phyloP scores from a whole-genome alignment of 2,797 vertebrate genomes.

The Phalanger gymnotis region DNA sequence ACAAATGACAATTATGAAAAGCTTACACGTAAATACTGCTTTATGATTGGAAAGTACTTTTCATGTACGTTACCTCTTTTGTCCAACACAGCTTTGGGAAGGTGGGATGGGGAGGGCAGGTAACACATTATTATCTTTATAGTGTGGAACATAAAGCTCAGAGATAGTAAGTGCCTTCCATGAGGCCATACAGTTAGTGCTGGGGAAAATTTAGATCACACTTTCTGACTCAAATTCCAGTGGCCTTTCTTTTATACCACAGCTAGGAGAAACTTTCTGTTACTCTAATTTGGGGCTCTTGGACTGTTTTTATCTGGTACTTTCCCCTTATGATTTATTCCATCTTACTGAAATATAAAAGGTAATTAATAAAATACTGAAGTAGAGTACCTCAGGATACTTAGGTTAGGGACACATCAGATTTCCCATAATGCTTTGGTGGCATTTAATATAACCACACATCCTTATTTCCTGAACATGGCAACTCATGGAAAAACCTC shows the following conservation, averaged over 20 bases:
- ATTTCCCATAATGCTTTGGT: slow-evolving; percentile 13
- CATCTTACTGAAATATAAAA: neutral
- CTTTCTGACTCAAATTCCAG: slow-evolving; percentile 1
- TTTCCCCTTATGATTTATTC: neutral
- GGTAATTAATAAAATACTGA: neutral
- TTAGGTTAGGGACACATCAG: neutral
- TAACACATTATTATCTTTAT: neutral
- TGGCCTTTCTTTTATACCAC: neutral
- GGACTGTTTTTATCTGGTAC: slow-evolving; percentile 30
- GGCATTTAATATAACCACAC: neutral
- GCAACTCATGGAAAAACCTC: too few relatives aligned
- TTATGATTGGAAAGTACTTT: neutral
- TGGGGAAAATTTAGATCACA: neutral
- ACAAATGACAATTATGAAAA: slow-evolving; percentile 1
- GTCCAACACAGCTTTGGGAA: neutral
- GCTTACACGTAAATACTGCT: neutral
- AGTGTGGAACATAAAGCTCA: neutral
- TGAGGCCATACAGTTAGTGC: neutral
- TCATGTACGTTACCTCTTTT: neutral
- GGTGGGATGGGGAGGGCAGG: neutral
- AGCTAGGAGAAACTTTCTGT: neutral
- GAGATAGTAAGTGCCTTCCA: neutral
- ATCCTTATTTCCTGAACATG: too few relatives aligned
- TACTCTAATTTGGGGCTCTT: slow-evolving; percentile 4
- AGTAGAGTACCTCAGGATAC: neutral